Base-by-base conservation (phyloP, 2,797 vertebrate genomes). In the Intellagama lesueurii region DNA sequence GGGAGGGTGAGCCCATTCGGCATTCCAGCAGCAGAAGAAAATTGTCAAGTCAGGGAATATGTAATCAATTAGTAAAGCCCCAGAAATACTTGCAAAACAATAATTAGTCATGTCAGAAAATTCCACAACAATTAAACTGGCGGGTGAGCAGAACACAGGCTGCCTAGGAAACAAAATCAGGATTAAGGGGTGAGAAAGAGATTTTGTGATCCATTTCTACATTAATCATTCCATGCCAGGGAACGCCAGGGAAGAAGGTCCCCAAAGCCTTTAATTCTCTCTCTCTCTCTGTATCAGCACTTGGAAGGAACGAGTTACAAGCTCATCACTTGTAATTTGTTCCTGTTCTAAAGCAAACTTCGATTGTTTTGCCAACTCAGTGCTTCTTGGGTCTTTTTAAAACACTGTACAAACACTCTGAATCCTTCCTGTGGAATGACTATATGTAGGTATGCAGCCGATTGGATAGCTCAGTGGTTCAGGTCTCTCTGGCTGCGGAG, bases 21-120 rank as follows among this genome's bases (percentile, higher is more conserved):
- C 73, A 26, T 79, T 79, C 64, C 68, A 69, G 30, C 56, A 79
- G 81, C 66, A 81, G n/a, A 73, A 68, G 76, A 72, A 89, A 81
- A 88, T 85, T 91, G 93, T 68, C 81, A 91, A 90, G 90, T 90
- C 90, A 92, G 91, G 91, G 94, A 91, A 94, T 30, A 86, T 66
- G 93, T 92, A 90, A 95, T 94, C 92, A 86, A 76, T 90, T 92
- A 85, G 35, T 75, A 1, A 85, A 91, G 92, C 86, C 80, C 93
- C 93, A 89, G 86, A 87, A 89, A 89, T 81, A 5, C 85, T 90
- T 94, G 93, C 89, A 87, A 90, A 91, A 92, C 80, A 90, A 81
- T 92, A 92, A 96, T 94, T 84, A 94, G 82, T 88, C 86, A 16
- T 89, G 90, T 92, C 94, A 83, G 92, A 91, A 82, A 88, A 83